Evolutionary conservation across 2,113 vertebrate species (phyloP), one percentile per base, ranked within the genome.

Genomic region (Ivindomyrus marchei): DNA sequence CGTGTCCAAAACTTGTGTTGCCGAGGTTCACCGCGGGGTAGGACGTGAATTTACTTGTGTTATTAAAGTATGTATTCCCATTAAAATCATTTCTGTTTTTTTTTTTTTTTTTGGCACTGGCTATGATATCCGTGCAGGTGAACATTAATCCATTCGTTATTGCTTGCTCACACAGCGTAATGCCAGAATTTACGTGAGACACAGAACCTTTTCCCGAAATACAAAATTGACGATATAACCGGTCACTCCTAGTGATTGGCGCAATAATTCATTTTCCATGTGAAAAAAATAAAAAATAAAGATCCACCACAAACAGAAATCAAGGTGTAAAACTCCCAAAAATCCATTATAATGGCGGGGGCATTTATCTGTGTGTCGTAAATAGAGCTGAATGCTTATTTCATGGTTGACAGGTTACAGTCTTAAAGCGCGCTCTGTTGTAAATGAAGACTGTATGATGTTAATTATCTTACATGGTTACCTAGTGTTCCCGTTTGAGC

Each of bases 1-100:
- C 90, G 90, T 93, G 3, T 46, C 53, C 90, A 88, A 93, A 95
- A 94, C 92, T 95, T 94, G 90, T 90, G 91, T 92, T 92, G 89
- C 89, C 42, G 89, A 27, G 77, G 62, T 21, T 88, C 85, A 88
- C 87, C 90, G 39, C 31, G 36, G n/a, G 45, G 27, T 24, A 87
- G 52, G 70, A 84, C 84, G 52, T 80, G 83, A 90, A 84, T 70
- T 74, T 83, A 53, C 42, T 50, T 74, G 46, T 50, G 24, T n/a
- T 17, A 47, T 85, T 85, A 47, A 85, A 85, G 42, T 85, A 85
- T 49, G 83, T 85, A 45, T 85, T 4, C 5, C 4, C 42, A 47
- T 74, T 80, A 13, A 77, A 13, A 42, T 39, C 17, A 85, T 85
- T 21, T 49, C 19, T 24, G 45, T 46, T 21, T 85, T 21, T 85